phyloP scores from a whole-genome alignment of 2,797 vertebrate genomes.

The Alosa sapidissima region DNA sequence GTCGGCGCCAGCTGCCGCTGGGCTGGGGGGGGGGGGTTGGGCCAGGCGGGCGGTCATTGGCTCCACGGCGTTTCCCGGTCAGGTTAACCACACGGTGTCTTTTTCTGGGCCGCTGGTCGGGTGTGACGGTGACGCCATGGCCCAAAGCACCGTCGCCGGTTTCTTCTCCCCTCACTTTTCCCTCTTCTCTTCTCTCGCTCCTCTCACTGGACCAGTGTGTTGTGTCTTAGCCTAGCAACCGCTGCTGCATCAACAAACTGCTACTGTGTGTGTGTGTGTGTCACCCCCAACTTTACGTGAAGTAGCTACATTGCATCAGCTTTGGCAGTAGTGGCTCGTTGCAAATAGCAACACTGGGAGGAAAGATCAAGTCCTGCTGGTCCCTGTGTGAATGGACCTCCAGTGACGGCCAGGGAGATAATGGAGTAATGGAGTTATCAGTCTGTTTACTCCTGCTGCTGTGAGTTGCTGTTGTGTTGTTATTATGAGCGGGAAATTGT shows the following conservation, averaged over 20 bases:
- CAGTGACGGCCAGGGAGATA: background rate
- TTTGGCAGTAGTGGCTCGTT: conserved; percentile 1
- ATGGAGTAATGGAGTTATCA: background rate
- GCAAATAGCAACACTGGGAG: conserved; percentile 5
- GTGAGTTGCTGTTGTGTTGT: background rate
- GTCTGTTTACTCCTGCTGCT: background rate
- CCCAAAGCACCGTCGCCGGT: background rate
- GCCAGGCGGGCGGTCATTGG: background rate
- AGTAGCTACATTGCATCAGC: conserved; percentile 18
- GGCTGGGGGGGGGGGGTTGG: background rate
- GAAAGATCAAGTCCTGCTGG: background rate
- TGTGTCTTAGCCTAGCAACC: conserved; percentile 12
- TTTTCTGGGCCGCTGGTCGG: background rate
- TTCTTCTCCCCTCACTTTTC: background rate
- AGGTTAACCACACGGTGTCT: conserved; percentile 66
- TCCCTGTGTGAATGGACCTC: background rate
- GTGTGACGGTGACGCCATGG: conserved; percentile 21
- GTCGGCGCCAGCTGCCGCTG: background rate
- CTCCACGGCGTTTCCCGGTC: conserved; percentile 53
- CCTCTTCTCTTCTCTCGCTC: background rate
- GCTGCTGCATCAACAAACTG: conserved; percentile 32
- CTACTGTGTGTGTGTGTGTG: conserved; percentile 36
- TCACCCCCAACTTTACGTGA: background rate
- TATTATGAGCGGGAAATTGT: background rate
- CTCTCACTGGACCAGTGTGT: background rate